Evolutionary conservation across 1,140 invertebrate species (phyloP), one percentile per base, ranked within the genome.

Genomic region (Procambarus clarkii): DNA sequence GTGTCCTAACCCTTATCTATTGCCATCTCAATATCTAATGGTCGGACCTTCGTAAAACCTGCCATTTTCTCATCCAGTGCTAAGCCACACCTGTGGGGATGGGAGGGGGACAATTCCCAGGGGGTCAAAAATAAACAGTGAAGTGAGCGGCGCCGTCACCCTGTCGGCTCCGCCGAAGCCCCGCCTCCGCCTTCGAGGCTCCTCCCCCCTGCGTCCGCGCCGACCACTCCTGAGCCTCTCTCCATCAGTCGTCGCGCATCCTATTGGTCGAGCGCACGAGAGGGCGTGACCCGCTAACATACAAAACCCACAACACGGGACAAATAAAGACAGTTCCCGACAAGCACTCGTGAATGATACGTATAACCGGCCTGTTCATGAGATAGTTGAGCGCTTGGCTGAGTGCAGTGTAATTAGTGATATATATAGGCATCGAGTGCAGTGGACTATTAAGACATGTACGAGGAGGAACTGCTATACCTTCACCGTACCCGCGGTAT

Each of bases 381-480:
- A 77, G 85, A 18, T 77, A 86, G 85, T 74, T 80, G 54, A 34
- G 80, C 48, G 71, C 45, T 50, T 50, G 69, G 13, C 80, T 15
- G 74, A 90, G 88, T 90, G 88, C 71, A 84, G 88, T 90, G 88
- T 78, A 34, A 78, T 84, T 34, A 84, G 81, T 83, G 80, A 45
- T 58, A 60, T n/a, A 76, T 48, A 79, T 69, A 78, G 45, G 60
- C 48, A 74, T 54, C 69, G 13, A 60, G 80, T 81, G 71, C 45
- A 48, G 86, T 88, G 85, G 15, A 46, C 46, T n/a, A 44, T 34
- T 34, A 84, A 45, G 88, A n/a, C 76, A 92, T 92, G 92, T 92
- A 92, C 74, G 92, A 92, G 82, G 92, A 92, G 82, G 92, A 92
- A 82, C 89, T 91, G 54, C 64, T 91, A 8, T 85, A 91, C 15